A percentile compares a stretch with the other conserved stretches of the same genome.
Evolutionary conservation across 2,113 vertebrate species (phyloP).

Genomic region (Brienomyrus longianalis): DNA sequence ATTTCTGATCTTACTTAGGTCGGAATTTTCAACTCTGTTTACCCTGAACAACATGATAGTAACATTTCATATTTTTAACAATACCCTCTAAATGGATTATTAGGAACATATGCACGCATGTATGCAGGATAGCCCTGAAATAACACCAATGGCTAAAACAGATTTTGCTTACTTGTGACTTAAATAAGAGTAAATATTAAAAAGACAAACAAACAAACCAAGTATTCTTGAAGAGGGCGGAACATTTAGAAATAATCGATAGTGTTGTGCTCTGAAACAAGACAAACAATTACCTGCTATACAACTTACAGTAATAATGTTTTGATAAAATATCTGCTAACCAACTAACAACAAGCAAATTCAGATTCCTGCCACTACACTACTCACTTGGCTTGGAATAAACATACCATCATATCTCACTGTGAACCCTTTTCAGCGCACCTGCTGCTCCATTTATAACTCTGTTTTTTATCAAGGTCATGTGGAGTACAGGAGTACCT

Average conservation of each 20-base stretch:
- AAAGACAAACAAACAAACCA: background rate
- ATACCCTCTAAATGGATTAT: background rate
- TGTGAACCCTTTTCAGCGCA: background rate
- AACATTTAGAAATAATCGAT: background rate
- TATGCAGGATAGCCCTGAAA: background rate
- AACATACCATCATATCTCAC: background rate
- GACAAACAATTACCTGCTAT: background rate
- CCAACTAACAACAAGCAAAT: background rate
- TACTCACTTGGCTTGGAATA: background rate
- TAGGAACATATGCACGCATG: background rate
- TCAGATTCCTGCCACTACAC: background rate
- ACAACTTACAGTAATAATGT: background rate
- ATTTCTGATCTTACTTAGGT: background rate
- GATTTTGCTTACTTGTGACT: background rate
- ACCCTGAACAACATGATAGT: background rate
- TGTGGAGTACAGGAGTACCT: background rate
- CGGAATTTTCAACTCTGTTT: background rate
- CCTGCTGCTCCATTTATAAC: constrained; percentile 1
- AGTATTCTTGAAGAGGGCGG: background rate
- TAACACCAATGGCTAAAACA: background rate
- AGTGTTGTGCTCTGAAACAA: background rate
- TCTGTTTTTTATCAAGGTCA: constrained; percentile 2
- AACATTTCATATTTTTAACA: background rate
- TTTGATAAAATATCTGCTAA: background rate
- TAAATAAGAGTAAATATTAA: background rate